phyloP scores from a whole-genome alignment of 2,888 invertebrate genomes.

The Epiblema foenella region DNA sequence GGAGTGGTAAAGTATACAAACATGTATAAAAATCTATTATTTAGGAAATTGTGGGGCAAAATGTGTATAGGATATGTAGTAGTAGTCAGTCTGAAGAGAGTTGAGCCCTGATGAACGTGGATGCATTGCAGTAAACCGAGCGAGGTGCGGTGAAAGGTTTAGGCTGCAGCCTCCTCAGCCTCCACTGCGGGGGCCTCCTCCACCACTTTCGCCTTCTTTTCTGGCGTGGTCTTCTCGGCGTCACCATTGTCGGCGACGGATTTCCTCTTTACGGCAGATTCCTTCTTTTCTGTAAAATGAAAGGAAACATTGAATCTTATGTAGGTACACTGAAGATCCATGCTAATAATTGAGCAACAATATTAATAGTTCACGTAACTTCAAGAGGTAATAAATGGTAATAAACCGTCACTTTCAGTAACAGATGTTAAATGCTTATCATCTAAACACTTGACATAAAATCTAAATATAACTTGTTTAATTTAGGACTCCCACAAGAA shows the following conservation, averaged over 20 bases:
- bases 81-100: conserved; percentile 57
- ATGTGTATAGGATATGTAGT: conserved; percentile 67
- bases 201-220: conserved; percentile 89
- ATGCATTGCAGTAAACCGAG: conserved; percentile 84
- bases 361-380: not conserved
- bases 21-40: conserved; percentile 66
- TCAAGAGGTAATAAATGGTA: not conserved
- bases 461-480: not conserved
- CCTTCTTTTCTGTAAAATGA: conserved; percentile 75
- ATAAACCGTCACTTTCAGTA: not conserved
- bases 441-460: not conserved
- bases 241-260: conserved; percentile 85
- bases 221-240: conserved; percentile 87
- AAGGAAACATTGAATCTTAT: conserved; percentile 10
- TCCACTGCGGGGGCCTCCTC: conserved; percentile 85
- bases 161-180: conserved; percentile 85
- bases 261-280: conserved; percentile 88
- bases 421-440: not conserved
- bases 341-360: not conserved
- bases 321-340: not conserved
- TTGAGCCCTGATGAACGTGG: conserved; percentile 77
- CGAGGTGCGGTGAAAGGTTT: conserved; percentile 61
- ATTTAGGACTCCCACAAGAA: not conserved
- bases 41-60: conserved; percentile 57
- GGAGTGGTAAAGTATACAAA: conserved; percentile 58